Evolutionary conservation across 64 coral and sea anemone species (phyloP), one percentile per base, ranked within the genome.

Genomic region (Montipora efflorescens): DNA sequence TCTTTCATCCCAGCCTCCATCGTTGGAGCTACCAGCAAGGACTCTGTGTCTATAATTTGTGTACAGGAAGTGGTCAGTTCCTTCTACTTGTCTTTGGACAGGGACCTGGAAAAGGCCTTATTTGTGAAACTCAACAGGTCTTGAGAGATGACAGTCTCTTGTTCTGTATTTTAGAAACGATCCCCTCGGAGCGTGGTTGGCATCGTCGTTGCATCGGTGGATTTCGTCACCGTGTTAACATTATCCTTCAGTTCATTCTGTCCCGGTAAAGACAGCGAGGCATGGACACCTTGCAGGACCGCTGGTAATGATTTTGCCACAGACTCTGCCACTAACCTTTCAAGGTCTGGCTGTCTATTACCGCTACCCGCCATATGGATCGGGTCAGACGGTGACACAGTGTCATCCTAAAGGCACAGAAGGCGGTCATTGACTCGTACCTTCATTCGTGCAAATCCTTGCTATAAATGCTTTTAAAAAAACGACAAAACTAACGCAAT

Each of bases 1-100:
- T 89, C 71, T 52, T 57, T 57, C 53, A 58, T 81, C 5, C 78
- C 50, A 51, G 21, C n/a, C 48, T 78, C 88, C 88, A 79, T 61
- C 9, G 52, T 78, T 8, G 73, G 59, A 15, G 86, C 86, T 1
- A 53, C 15, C 11, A 81, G 7, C 11, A 88, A 19, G 22, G 23
- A 10, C 47, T 81, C 15, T 4, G 6, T 14, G 12, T 48, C 77
- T 43, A 50, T 79, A 36, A 79, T 81, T 14, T 81, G 79, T 16
- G 79, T 44, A 19, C 50, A 81, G 14, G 14, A 53, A 14, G 47
- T 57, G 47, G 53, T 81, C 15, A 81, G 46, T 20, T 53, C 47
- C 48, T 48, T 80, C 78, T 49, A 80, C 47, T 21, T 55, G 8
- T 80, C 1, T 57, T 11, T 57, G 53, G 53, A 57, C 9, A 20